Evolutionary conservation across 2,797 vertebrate genomes (phyloP).

Genomic region (Remorina albescens): DNA sequence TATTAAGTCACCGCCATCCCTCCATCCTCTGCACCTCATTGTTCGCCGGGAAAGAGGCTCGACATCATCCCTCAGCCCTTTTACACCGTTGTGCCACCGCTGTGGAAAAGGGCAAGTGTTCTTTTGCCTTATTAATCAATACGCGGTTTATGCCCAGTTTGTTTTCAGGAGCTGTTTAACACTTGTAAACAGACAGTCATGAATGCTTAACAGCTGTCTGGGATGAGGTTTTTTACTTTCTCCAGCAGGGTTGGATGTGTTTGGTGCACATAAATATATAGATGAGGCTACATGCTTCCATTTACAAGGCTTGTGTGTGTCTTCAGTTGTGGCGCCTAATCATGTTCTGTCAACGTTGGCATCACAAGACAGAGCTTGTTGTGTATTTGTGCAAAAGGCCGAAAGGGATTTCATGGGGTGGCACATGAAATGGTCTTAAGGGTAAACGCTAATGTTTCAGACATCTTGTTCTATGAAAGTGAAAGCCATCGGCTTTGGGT

Average conservation of each 20-base stretch:
- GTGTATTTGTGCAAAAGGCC: slow-evolving; percentile 10
- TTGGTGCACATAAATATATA: slow-evolving; percentile 24
- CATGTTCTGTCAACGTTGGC: slow-evolving; percentile 14
- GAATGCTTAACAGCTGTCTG: slow-evolving; percentile 43
- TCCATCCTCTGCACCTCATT: slow-evolving; percentile 28
- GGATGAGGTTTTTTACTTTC: slow-evolving; percentile 33
- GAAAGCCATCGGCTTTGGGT: background rate
- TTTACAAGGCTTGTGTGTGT: slow-evolving; percentile 20
- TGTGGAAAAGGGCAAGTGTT: slow-evolving; percentile 38
- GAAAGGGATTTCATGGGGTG: background rate
- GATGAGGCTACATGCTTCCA: slow-evolving; percentile 4
- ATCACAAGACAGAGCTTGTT: background rate
- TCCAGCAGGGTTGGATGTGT: slow-evolving; percentile 14
- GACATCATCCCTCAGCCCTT: slow-evolving; percentile 5
- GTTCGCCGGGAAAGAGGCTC: slow-evolving; percentile 14
- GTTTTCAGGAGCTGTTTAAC: slow-evolving; percentile 46
- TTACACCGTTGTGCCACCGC: slow-evolving; percentile 12
- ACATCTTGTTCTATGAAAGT: background rate
- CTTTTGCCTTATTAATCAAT: slow-evolving; percentile 50
- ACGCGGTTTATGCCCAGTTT: slow-evolving; percentile 24
- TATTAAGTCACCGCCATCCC: slow-evolving; percentile 52
- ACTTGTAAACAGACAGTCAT: slow-evolving; percentile 45
- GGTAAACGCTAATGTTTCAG: slow-evolving; percentile 21
- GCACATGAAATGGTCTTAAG: background rate
- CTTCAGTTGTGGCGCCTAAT: background rate